phyloP scores from a whole-genome alignment of 2,113 vertebrate species.

The Phalacrocorax carbo region DNA sequence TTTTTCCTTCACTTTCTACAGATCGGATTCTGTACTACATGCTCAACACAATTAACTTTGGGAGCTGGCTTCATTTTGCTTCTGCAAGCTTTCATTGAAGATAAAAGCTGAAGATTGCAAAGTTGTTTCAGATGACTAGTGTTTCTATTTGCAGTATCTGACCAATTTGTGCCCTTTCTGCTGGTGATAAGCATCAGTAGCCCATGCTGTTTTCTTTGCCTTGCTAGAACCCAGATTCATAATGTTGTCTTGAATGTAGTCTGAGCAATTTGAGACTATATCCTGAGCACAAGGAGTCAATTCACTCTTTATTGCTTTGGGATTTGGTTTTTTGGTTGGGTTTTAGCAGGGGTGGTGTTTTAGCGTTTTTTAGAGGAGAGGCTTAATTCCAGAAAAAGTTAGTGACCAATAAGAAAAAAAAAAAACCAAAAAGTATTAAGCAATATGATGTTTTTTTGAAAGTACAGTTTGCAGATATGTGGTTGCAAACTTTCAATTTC shows the following conservation, averaged over 20 bases:
- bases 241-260: not conserved
- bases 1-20: not conserved
- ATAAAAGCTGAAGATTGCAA: not conserved
- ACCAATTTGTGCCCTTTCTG: not conserved
- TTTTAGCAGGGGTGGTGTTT: not conserved
- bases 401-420: not conserved
- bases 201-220: not conserved
- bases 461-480: not conserved
- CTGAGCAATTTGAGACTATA: not conserved
- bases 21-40: not conserved
- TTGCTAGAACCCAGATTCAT: not conserved
- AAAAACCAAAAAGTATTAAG: not conserved
- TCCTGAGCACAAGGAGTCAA: not conserved
- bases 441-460: not conserved
- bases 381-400: not conserved
- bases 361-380: rapidly evolving
- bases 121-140: not conserved
- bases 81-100: not conserved
- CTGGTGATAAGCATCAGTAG: not conserved
- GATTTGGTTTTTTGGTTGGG: rapidly evolving
- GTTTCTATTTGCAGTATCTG: not conserved
- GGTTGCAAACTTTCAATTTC: not conserved
- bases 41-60: not conserved
- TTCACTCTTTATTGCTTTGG: not conserved
- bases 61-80: not conserved